Base-by-base conservation (phyloP, 1,140 invertebrate species). In the Drosophila oshimai region DNA sequence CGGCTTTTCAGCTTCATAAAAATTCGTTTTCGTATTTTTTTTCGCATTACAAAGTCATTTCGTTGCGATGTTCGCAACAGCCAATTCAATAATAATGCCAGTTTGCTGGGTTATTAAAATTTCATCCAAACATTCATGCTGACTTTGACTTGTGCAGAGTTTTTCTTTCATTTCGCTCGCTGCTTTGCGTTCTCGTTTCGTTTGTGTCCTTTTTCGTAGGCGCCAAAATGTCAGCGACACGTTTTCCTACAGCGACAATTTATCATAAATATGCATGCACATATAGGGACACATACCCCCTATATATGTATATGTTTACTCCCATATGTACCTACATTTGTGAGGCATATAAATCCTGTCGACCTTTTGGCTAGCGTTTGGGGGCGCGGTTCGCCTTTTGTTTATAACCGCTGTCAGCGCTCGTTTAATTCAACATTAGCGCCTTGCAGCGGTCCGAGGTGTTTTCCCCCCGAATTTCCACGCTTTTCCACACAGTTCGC, bases 381-480 rank as follows among this genome's bases (percentile, higher is more conserved):
- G 34, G 22, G 42, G 54, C 50, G 39, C 42, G 18, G 42, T 15
- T 79, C 70, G 64, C 46, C 74, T 53, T 75, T 84, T 84, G 79
- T 84, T 84, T 84, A 86, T 86, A 70, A 70, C 55, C 65, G 74
- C 79, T 86, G 79, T 84, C 79, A 84, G 80, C 70, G 74, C 69
- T 79, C 79, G 79, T 86, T 84, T 84, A 84, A 84, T 84, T 84
- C 80, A 79, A 84, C 80, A 84, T 84, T 84, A 84, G 80, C 79
- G 79, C 79, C 79, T 84, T 72, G 70, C 79, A 83, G 79, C 71
- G 47, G 79, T 86, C 74, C 74, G 55, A 79, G 64, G 58, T 60
- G 58, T 57, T 55, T 41, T 51, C 44, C 29, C 13, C 41, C 3
- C 17, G 2, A 3, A 2, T 12, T 55, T 50, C 10, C 57, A 10